phyloP scores from a whole-genome alignment of 30 jellyfish, hydroid and myxozoan genomes.

The Cassiopea andromeda region DNA sequence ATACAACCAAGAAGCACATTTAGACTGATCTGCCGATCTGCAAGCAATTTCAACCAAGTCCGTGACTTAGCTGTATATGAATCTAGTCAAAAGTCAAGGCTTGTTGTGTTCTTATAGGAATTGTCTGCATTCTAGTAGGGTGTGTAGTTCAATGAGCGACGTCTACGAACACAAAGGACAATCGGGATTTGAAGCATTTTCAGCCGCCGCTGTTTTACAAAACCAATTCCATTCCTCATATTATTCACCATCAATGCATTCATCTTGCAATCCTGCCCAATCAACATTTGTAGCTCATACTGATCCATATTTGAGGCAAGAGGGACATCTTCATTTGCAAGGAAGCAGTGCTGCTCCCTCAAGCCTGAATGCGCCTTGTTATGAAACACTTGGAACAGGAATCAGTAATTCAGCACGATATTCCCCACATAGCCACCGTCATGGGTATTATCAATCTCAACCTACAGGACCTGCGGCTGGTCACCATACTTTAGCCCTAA shows the following conservation, averaged over 20 bases:
- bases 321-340: conserved; percentile 85
- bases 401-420: conserved; percentile 82
- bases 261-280: conserved; percentile 87
- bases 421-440: conserved; percentile 94
- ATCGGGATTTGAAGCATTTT: conserved; percentile 26
- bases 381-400: conserved; percentile 76
- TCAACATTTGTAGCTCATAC: conserved; percentile 88
- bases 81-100: conserved; percentile 45
- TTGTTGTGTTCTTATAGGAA: conserved; percentile 49
- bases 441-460: conserved; percentile 82
- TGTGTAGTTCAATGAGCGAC: conserved; percentile 72
- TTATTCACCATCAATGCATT: conserved; percentile 85
- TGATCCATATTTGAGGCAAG: conserved; percentile 88
- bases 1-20: not conserved
- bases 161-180: conserved; percentile 73
- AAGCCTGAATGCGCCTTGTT: conserved; percentile 74
- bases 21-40: not conserved
- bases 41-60: conserved; percentile 1
- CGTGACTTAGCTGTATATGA: conserved; percentile 59
- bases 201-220: conserved; percentile 44
- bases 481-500: conserved; percentile 77
- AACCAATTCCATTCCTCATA: conserved; percentile 67
- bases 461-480: conserved; percentile 78
- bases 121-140: conserved; percentile 52
- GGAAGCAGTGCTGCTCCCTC: conserved; percentile 77